phyloP scores from a whole-genome alignment of 2,113 vertebrate genomes.

The Raja brachyura region DNA sequence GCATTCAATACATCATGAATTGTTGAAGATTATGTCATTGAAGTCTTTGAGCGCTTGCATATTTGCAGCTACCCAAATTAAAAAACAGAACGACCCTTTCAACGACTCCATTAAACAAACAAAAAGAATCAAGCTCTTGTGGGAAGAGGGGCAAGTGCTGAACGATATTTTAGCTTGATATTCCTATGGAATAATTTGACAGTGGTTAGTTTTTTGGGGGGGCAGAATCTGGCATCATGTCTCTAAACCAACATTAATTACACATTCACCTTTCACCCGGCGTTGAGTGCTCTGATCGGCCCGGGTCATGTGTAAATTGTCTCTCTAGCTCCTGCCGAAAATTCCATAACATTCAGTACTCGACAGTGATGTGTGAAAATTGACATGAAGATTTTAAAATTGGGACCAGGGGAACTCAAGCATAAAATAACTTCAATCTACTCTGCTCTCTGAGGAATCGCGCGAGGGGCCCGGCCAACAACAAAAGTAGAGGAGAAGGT shows the following conservation, averaged over 20 bases:
- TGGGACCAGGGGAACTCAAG: conserved; percentile 91
- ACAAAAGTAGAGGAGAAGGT: conserved; percentile 84
- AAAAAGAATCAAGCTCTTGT: not conserved
- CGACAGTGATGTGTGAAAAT: conserved; percentile 97
- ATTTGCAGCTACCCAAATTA: not conserved
- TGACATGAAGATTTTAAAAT: conserved; percentile 98
- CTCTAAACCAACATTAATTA: conserved; percentile 66
- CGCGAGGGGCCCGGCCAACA: conserved; percentile 78
- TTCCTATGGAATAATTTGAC: conserved; percentile 21
- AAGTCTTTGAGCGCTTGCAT: conserved; percentile 5
- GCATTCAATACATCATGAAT: conserved; percentile 17
- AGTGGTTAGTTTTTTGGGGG: conserved; percentile 35
- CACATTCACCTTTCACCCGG: conserved; percentile 49
- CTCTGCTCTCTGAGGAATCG: conserved; percentile 86
- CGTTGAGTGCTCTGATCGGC: conserved; percentile 36
- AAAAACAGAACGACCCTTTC: conserved; percentile 1
- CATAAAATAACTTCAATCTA: conserved; percentile 99
- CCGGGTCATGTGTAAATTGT: conserved; percentile 60
- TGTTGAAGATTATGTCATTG: not conserved
- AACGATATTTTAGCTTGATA: not conserved
- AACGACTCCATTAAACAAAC: conserved; percentile 6
- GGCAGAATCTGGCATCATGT: conserved; percentile 41
- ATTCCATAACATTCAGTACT: conserved; percentile 73
- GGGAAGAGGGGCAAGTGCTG: conserved; percentile 1
- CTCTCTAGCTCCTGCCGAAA: conserved; percentile 66